Base-by-base conservation (phyloP, 2,113 vertebrate genomes). In the Ameiurus melas region DNA sequence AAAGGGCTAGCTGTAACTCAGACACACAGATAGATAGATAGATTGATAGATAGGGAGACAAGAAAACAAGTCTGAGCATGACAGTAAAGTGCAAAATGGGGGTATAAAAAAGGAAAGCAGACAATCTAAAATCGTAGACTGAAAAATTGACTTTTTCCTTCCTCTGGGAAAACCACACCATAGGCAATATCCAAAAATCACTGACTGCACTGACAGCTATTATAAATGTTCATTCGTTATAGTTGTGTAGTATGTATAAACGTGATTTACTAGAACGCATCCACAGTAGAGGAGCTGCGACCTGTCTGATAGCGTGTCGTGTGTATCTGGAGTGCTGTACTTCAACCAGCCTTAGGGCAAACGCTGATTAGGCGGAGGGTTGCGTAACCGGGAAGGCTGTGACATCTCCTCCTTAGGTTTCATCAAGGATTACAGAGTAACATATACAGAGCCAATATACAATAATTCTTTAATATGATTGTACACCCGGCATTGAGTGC, bases 181-280 rank as follows among this genome's bases (percentile, higher is more conserved):
- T 17, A 71, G 66, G 55, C 79, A 71, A 33, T 25, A 58, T 30
- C 77, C 6, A 30, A 51, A 33, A 73, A 83, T 10, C 17, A 33
- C 53, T 20, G 25, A 83, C 30, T 77, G 68, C 19, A 36, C 66
- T n/a, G 16, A 75, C 22, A 75, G 80, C 53, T 33, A 75, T 73
- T 62, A 43, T 9, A 20, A 83, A 58, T 22, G 81, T 13, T 88
- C 27, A 64, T 77, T 39, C 36, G 0, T 33, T 77, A 53, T 84
- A 19, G 43, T 43, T 14, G 36, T 62, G 68, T 30, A 43, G 33
- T 82, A 43, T n/a, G 68, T 43, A 77, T 83, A 30, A 84, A 88
- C 16, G 22, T 78, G 55, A 39, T 88, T 84, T 78, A 66, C 25
- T 30, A 88, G 55, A 84, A 84, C 43, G 55, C 30, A 33, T 5